A percentile compares a stretch with the other conserved stretches of the same genome.
Evolutionary conservation across 1,140 invertebrate species (phyloP).

Genomic region (Asbolus verrucosus): DNA sequence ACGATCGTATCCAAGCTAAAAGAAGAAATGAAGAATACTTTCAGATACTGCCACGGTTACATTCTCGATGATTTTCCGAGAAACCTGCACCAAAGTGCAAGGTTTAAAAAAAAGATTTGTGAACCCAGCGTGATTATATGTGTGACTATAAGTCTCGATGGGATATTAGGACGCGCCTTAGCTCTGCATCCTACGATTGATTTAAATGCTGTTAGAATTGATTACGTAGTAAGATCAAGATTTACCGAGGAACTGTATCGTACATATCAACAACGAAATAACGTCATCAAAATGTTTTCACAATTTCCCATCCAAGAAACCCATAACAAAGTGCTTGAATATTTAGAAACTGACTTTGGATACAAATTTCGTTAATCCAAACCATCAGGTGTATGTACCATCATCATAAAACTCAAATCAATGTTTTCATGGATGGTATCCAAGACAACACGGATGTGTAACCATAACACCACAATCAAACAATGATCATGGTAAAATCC

Average conservation of each 20-base stretch:
- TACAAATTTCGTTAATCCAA: conserved; percentile 14
- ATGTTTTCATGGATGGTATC: conserved; percentile 7
- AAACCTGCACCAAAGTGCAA: not conserved
- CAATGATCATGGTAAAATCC: conserved; percentile 6
- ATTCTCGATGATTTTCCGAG: conserved; percentile 11
- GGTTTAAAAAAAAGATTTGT: conserved; percentile 10
- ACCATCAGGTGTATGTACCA: not conserved
- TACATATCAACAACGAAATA: conserved; percentile 7
- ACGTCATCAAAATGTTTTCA: not conserved
- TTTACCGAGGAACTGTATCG: not conserved
- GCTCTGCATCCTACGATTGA: not conserved
- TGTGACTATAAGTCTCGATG: not conserved
- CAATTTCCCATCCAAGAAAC: conserved; percentile 15
- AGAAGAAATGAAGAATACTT: conserved; percentile 4
- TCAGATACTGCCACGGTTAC: conserved; percentile 2
- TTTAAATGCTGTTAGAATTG: not conserved
- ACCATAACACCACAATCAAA: not conserved
- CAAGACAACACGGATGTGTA: not conserved
- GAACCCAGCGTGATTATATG: conserved; percentile 2
- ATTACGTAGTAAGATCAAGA: not conserved
- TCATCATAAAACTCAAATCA: not conserved
- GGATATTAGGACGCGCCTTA: not conserved
- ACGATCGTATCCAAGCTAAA: conserved; percentile 1
- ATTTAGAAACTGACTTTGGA: conserved; percentile 10
- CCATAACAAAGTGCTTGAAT: not conserved